phyloP scores from a whole-genome alignment of 2,888 invertebrate genomes.

The Aleiodes alternator region DNA sequence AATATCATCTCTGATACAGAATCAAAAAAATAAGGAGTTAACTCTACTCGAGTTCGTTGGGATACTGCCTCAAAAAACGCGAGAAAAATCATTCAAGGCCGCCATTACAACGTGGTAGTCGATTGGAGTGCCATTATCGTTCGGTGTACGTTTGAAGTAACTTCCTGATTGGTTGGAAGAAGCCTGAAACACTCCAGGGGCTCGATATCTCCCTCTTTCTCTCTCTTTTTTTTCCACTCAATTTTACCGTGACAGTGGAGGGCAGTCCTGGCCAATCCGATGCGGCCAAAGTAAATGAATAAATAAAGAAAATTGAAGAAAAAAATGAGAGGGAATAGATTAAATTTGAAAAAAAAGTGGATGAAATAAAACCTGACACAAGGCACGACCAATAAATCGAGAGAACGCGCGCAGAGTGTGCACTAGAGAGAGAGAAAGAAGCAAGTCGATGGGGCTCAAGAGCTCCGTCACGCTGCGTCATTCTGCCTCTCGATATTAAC shows the following conservation, averaged over 20 bases:
- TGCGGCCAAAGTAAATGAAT: constrained; percentile 56
- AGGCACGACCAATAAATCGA: constrained; percentile 65
- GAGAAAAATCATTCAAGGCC: not conserved
- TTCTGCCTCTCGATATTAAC: constrained; percentile 28
- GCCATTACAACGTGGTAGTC: constrained; percentile 21
- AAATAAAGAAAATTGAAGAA: constrained; percentile 38
- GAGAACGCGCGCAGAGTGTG: constrained; percentile 53
- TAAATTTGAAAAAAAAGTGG: constrained; percentile 7
- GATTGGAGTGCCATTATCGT: constrained; percentile 31
- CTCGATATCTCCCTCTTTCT: constrained; percentile 13
- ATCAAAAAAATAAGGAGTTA: no score
- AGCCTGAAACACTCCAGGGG: constrained; percentile 12
- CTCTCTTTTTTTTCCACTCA: constrained; percentile 59
- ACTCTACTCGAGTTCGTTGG: no score
- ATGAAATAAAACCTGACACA: constrained; percentile 38
- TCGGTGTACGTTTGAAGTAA: constrained; percentile 17
- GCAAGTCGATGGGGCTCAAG: constrained; percentile 57
- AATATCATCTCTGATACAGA: no score
- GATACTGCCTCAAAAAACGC: no score
- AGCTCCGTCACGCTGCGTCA: constrained; percentile 49
- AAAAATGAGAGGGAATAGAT: constrained; percentile 55
- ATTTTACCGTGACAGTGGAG: constrained; percentile 71
- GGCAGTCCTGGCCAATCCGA: constrained; percentile 63
- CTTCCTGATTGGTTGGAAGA: constrained; percentile 6
- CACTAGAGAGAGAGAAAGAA: constrained; percentile 26